These are phyloP conservation scores for Apoda limacodes DNA, from an alignment of 2,888 invertebrate species.

Conservation along the genomic window DNA sequence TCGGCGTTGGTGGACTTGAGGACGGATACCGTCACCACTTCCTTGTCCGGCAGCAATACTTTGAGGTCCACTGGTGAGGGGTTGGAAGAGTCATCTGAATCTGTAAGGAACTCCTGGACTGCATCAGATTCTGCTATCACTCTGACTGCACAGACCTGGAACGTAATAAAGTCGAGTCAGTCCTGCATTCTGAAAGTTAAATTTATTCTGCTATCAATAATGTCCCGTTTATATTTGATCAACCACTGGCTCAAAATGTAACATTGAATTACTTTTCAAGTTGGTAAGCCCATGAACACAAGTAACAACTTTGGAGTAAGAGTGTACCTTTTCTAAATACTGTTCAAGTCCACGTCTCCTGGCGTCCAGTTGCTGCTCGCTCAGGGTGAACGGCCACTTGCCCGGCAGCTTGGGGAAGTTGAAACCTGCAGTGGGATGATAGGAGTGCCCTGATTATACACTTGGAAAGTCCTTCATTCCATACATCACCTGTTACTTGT, in stretches of 20 bases:
- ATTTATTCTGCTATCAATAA: too few relatives aligned
- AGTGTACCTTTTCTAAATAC: slow-evolving; percentile 89
- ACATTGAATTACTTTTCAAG: too few relatives aligned
- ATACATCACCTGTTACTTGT: too few relatives aligned
- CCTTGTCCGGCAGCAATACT: slow-evolving; percentile 88
- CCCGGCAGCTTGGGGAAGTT: slow-evolving; percentile 98
- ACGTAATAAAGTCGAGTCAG: too few relatives aligned
- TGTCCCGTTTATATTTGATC: not conserved
- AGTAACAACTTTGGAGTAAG: too few relatives aligned
- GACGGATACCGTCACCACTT: slow-evolving; percentile 89
- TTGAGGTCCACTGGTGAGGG: slow-evolving; percentile 83
- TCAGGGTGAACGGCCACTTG: slow-evolving; percentile 97
- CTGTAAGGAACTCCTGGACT: slow-evolving; percentile 97
- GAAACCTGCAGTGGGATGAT: too few relatives aligned
- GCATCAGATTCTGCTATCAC: slow-evolving; percentile 98
- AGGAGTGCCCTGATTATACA: too few relatives aligned
- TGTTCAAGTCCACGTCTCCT: slow-evolving; percentile 95
- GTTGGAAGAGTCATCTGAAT: slow-evolving; percentile 85
- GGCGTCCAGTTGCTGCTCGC: slow-evolving; percentile 97
- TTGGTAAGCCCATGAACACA: too few relatives aligned
- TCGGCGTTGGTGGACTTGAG: slow-evolving; percentile 90
- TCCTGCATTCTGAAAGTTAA: too few relatives aligned
- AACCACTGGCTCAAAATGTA: not conserved
- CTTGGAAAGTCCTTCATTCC: too few relatives aligned
- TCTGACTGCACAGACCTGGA: slow-evolving; percentile 90